Evolutionary conservation across 2,888 invertebrate genomes (phyloP), one percentile per base, ranked within the genome.

Genomic region (Dioctria rufipes): DNA sequence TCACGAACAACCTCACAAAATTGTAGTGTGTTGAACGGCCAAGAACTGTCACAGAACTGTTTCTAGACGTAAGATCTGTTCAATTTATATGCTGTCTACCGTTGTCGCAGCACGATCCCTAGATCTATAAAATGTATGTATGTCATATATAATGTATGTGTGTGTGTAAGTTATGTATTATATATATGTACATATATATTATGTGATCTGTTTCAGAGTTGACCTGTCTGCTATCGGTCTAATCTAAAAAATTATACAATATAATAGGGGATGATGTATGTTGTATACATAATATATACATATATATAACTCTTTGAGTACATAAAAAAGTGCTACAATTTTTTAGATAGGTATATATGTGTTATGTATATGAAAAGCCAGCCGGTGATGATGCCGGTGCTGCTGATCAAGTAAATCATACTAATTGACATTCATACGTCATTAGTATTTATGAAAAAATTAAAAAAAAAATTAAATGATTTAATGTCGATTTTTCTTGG

Each of bases 11-110:
- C 11, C 54, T 54, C n/a, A 54, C 6, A 11, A 46, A 6, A 6
- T 46, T 5, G 46, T 46, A 1, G 85, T 85, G 85, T 87, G 86
- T 86, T 86, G 84, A 85, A 87, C 87, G 87, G 87, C 84, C 85
- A 85, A 86, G 86, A 85, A 87, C 87, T 88, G 88, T 86, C 85
- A 86, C 85, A 86, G 86, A 87, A 88, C 86, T 87, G 85, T 85
- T 82, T 83, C 84, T 65, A 65, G 63, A 77, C 49, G 49, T 63
- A 49, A 49, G 60, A 13, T 13, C 67, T 66, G 69, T 73, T 80
- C 73, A 80, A 82, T 80, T 82, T 82, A 80, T 82, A 80, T 65
- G 80, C 78, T 63, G 61, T 42, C 60, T 25, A 25, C 25, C 40
- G 73, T 58, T 42, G 58, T 73, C 37, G 58, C 73, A 37, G 42